Conservation (phyloP, 2,113 vertebrate genomes). For the Motacilla alba region DNA sequence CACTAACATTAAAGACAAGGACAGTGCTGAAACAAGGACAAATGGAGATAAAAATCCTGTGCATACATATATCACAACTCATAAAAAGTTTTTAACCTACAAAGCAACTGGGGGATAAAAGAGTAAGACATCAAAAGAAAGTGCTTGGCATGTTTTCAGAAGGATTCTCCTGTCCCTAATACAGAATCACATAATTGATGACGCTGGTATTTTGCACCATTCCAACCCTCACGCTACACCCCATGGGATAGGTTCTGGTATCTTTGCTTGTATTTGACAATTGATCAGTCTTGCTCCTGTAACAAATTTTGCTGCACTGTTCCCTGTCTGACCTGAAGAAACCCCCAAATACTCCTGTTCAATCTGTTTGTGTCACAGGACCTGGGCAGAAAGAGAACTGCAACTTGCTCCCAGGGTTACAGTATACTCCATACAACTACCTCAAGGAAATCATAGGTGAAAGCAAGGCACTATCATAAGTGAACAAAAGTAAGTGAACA, state of each 20-base stretch:
- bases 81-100: background rate
- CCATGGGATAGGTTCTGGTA: background rate
- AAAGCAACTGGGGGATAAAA: background rate
- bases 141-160: background rate
- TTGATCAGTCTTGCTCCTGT: background rate
- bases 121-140: background rate
- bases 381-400: background rate
- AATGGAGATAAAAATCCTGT: background rate
- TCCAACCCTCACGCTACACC: background rate
- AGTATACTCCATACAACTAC: background rate
- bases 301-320: background rate
- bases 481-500: background rate
- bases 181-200: background rate
- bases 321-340: background rate
- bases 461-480: background rate
- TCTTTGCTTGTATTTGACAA: background rate
- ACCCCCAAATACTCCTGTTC: accelerated
- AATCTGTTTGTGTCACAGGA: background rate
- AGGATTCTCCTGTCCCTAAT: background rate
- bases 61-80: background rate
- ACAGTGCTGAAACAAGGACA: background rate
- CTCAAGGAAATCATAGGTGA: background rate
- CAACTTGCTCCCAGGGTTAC: background rate
- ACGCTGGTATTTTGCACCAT: background rate
- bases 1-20: background rate